Evolutionary conservation across 2,113 vertebrate species (phyloP), one percentile per base, ranked within the genome.

Genomic region (Mormyrus lacerda): DNA sequence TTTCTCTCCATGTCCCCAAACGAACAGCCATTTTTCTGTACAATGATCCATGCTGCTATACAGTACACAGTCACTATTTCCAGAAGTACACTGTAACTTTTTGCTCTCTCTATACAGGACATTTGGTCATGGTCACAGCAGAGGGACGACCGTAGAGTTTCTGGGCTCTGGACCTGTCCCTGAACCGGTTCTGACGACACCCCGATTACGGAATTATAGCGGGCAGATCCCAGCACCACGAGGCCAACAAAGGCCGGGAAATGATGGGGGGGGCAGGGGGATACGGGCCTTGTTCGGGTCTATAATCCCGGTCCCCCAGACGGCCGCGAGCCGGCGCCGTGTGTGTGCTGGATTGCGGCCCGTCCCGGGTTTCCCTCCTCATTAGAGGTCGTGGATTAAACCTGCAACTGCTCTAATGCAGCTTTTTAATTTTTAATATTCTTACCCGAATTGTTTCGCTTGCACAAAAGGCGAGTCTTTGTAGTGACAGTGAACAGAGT

Each of bases 301-400:
- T 89, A 27, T 69, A 93, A 93, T 93, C 92, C 91, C 47, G 8
- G 42, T 87, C 88, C 87, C 86, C 90, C 90, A 91, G 89, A 85
- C 87, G 45, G 21, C 17, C 51, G 55, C 35, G 82, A 27, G 13
- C 65, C 65, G 45, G 82, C 53, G 82, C 48, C 89, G 89, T 50
- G 90, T 84, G 55, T 89, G 89, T 39, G 88, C 79, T 92, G 91
- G 92, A 92, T 89, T 91, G 90, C 7, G 88, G 91, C 87, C 89
- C 73, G 55, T 91, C 90, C 89, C 3, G 61, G 90, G 90, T 90
- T 93, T 90, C 87, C 55, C 88, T 87, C 76, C 91, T 93, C 92
- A 92, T 94, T 91, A 92, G 90, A 90, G 89, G 42, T 91, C 90
- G 50, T 90, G 91, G 91, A 92, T 92, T 91, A 91, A 69, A 61